These are phyloP conservation scores for Progne subis DNA, from an alignment of 2,113 vertebrate genomes.

Conservation along the genomic window DNA sequence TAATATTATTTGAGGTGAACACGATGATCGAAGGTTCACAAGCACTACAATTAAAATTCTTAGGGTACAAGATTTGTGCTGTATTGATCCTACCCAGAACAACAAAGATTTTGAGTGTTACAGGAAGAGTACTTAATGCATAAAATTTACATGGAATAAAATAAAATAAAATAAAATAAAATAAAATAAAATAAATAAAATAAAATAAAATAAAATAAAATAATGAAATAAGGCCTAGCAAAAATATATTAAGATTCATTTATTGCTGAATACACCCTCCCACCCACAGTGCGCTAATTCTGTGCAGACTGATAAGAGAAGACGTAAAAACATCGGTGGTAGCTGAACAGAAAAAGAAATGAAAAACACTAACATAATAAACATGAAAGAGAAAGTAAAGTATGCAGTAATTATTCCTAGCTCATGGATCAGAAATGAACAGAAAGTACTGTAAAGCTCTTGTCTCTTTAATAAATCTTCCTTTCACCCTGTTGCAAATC, in stretches of 20 bases:
- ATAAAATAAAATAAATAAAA: constrained; percentile 9
- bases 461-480: background rate
- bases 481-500: background rate
- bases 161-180: background rate
- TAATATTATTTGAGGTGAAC: background rate
- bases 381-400: background rate
- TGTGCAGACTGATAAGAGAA: background rate
- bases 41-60: background rate
- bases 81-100: background rate
- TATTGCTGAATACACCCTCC: background rate
- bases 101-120: background rate
- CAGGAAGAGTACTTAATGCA: background rate
- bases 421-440: background rate
- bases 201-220: background rate
- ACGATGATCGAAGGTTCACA: background rate
- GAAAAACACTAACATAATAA: background rate
- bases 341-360: background rate
- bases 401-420: background rate
- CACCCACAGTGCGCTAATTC: background rate
- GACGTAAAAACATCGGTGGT: background rate
- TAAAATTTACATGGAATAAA: background rate
- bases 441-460: background rate
- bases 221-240: background rate
- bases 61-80: background rate
- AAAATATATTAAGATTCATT: background rate